Evolutionary conservation across 2,797 vertebrate genomes (phyloP), one percentile per base, ranked within the genome.

Genomic region (Enteromius trimaculatus): DNA sequence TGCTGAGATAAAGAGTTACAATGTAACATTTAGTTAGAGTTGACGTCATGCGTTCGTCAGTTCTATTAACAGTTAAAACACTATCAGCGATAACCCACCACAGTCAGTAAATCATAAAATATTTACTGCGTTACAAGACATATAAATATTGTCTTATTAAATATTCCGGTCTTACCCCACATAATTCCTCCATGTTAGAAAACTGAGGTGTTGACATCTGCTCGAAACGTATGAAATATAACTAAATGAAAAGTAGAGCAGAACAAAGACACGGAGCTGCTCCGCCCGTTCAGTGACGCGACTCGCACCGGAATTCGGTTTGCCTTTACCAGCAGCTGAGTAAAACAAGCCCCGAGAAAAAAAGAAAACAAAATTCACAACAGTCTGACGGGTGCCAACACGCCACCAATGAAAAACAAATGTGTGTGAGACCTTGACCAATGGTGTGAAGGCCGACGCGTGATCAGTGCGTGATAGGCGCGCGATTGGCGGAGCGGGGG

Each of bases 381-480:
- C 91, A 90, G 87, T 93, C 88, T 88, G 90, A 91, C 92, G 92
- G 94, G 92, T 94, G 92, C 92, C 89, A 90, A 92, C 84, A 85
- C 88, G 84, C 82, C 16, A 47, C 97, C 96, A 97, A 96, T 97
- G 89, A 85, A 29, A 87, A 79, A 77, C 80, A 26, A 87, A 90
- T 89, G 90, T 92, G 91, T 89, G 89, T 86, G 37, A 84, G 39
- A 19, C 42, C 1, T 29, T 31, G 75, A 82, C 97, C 96, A 97
- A 97, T 97, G 5, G 87, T 65, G 66, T 85, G 60, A 77, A 77
- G 87, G 85, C 26, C 75, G 89, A 87, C 93, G 96, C 97, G 96
- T 97, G 97, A 96, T 96, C 95, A 93, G 92, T 91, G 96, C 96
- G 92, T 97, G 97, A 92, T 89, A 87, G 90, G 87, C 4, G 90